phyloP scores from a whole-genome alignment of 2,888 invertebrate genomes.

The Trichogramma dendrolimi region DNA sequence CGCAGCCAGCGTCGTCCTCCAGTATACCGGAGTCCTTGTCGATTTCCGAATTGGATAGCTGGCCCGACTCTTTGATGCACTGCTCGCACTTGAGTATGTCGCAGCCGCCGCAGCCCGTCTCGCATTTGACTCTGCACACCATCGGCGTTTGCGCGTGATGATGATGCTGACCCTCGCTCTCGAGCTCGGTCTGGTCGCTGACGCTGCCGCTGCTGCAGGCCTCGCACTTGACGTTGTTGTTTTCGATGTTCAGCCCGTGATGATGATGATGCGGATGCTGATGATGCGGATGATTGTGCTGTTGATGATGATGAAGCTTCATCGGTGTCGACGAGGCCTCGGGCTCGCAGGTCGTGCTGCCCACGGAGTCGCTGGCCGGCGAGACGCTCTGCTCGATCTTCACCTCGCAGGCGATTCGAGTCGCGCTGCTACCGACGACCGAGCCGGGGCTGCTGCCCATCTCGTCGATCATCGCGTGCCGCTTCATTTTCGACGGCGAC shows the following conservation, averaged over 20 bases:
- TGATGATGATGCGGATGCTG: constrained; percentile 22
- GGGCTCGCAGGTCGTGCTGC: constrained; percentile 27
- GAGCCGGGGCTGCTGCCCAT: constrained; percentile 31
- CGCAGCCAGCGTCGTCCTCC: constrained; percentile 38
- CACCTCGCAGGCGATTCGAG: constrained; percentile 44
- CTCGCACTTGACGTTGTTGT: constrained; percentile 50
- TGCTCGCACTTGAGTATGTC: constrained; percentile 48
- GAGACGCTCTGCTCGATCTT: constrained; percentile 45
- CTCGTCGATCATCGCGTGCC: not conserved
- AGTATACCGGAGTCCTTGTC: constrained; percentile 47
- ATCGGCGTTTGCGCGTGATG: constrained; percentile 38
- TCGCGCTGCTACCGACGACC: constrained; percentile 30
- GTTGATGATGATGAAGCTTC: constrained; percentile 11
- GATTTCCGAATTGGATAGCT: constrained; percentile 44
- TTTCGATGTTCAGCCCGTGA: constrained; percentile 45
- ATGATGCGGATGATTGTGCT: constrained; percentile 17
- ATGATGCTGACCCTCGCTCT: constrained; percentile 32
- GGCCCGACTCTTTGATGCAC: constrained; percentile 47
- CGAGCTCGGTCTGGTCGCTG: constrained; percentile 19
- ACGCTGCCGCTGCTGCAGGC: constrained; percentile 41
- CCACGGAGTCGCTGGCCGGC: constrained; percentile 37
- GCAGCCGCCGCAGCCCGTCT: constrained; percentile 47
- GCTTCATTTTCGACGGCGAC: too few species aligned
- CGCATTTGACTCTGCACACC: constrained; percentile 47
- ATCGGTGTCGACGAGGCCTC: constrained; percentile 4